Base-by-base conservation (phyloP, 2,888 invertebrate species). In the Ceratothoa steindachneri region DNA sequence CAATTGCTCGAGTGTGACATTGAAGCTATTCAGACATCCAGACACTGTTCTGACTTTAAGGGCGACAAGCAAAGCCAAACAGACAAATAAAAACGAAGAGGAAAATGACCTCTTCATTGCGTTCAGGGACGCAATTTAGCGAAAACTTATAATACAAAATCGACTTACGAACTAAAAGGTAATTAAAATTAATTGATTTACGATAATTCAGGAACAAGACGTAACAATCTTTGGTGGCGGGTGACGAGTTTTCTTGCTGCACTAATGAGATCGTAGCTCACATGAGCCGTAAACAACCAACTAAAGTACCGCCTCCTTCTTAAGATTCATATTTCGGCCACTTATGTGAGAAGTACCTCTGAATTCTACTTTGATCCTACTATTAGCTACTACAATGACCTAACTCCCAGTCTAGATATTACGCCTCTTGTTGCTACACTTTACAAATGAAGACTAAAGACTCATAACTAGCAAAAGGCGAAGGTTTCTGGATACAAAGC, bases 1-100 rank as follows among this genome's bases (percentile, higher is more conserved):
- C 22, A 72, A 24, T 66, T 72, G 69, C 5, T 66, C 30, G 53
- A 72, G 64, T 4, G 31, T 60, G 27, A 31, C 69, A 12, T 64
- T 64, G 1, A 68, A 69, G 22, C 30, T 22, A n/a, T n/a, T n/a
- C 0, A 72, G 75, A 29, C 75, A 75, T 2, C 60, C 27, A 60
- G 2, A 24, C 12, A 7, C 27, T 60, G 22, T 15, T 1, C 24
- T 24, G 1, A 60, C 60, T 24, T 24, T 24, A 24, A 60, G 12
- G 22, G 24, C 24, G 27, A 60, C 2, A 24, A 15, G 15, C 41
- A 41, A 15, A 41, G 15, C 41, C 7, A 41, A 15, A 41, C 41
- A 41, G 15, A 41, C 41, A 15, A 41, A 15, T 9, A 41, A 15
- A 41, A 15, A 41, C 41, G 41, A 41, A 5, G 41, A 41, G 5